Conservation (phyloP, 2,888 invertebrate genomes). For the Cantharis flavilabris region DNA sequence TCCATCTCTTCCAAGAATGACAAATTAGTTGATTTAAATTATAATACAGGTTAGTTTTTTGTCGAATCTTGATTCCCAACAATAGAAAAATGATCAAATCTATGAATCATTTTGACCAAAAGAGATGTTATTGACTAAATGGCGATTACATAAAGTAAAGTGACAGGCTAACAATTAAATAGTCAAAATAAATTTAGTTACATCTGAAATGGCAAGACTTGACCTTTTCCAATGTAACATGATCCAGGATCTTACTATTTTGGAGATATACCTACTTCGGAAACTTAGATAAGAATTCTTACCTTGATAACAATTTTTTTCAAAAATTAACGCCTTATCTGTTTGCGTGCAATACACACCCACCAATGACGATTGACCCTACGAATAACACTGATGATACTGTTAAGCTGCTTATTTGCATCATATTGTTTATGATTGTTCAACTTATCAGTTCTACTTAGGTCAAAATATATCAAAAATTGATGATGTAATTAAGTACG, state of each 20-base stretch:
- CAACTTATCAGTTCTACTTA: not conserved
- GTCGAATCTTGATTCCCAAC: not conserved
- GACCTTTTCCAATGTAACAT: not conserved
- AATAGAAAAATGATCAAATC: not conserved
- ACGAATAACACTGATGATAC: not conserved
- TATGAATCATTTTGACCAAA: not conserved
- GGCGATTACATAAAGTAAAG: not conserved
- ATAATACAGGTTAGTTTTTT: not conserved
- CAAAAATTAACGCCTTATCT: not conserved
- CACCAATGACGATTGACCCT: not conserved
- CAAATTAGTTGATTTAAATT: not conserved
- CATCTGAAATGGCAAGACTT: not conserved
- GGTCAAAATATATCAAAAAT: not conserved
- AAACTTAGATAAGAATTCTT: not conserved
- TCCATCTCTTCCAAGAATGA: not conserved
- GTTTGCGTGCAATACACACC: not conserved
- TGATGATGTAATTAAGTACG: not conserved
- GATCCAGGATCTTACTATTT: not conserved
- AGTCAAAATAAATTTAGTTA: not conserved
- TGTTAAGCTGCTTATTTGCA: not conserved
- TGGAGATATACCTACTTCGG: not conserved
- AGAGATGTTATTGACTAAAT: not conserved
- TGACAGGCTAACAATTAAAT: not conserved
- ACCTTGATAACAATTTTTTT: not conserved
- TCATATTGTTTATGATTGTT: not conserved